Base-by-base conservation (phyloP, 2,888 invertebrate genomes). In the Iphiclides podalirius region DNA sequence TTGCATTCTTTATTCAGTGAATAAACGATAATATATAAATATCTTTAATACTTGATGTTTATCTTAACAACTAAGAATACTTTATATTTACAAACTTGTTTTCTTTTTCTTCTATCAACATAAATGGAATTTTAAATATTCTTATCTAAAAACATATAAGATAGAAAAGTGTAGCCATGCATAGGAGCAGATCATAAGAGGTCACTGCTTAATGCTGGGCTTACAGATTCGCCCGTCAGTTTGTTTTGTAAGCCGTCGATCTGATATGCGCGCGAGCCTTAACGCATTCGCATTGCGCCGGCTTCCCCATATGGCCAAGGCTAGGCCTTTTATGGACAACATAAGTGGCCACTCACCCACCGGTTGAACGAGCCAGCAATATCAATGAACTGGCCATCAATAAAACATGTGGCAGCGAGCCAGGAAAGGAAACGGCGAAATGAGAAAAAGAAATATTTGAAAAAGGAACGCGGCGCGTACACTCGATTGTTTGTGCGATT, bases 371-470 rank as follows among this genome's bases (percentile, higher is more conserved):
- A 86, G 86, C 74, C 77, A 81, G 78, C 77, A 81, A 88, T 88
- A 88, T 88, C 88, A 88, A 88, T 88, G 87, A 87, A 87, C 86
- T 75, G 78, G 69, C 80, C 81, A 87, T 88, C 87, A 87, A 88
- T 88, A 87, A 87, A 87, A 88, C 88, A 87, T 88, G 81, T 83
- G 85, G 82, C 84, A 76, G 73, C 74, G 66, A 73, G 83, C 85
- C 87, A 82, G 79, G 74, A 86, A 87, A 88, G 87, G 87, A 84
- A 85, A 80, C 78, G 68, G 77, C 75, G 80, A 81, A 82, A 83
- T 75, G 79, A 84, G 83, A 86, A 87, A 65, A 87, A 86, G 82
- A 85, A 85, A 76, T 82, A 83, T 84, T 85, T 78, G 72, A 79
- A 83, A 83, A 81, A 80, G 76, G 76, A 58, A 81, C 75, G 72